Evolutionary conservation across 2,888 invertebrate genomes (phyloP).

Genomic region (Caradrina kadenii): DNA sequence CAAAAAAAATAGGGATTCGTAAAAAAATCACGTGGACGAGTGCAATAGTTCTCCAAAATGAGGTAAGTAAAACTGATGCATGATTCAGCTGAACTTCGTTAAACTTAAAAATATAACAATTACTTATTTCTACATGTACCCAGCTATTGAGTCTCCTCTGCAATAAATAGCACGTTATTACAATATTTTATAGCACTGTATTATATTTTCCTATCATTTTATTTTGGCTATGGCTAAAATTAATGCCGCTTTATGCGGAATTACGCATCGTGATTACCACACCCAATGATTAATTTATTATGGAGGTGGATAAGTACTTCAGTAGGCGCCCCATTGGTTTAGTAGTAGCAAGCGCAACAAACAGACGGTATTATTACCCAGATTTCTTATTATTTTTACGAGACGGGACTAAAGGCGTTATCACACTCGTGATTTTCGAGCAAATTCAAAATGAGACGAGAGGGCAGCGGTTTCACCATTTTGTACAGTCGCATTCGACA

Average conservation of each 20-base stretch:
- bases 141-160: constrained; percentile 4
- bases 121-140: not conserved
- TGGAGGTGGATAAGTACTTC: no score
- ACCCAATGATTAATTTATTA: no score
- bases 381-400: no score
- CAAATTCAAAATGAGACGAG: no score
- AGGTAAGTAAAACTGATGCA: constrained; percentile 44
- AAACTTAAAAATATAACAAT: not conserved
- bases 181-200: constrained; percentile 20
- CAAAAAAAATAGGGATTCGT: no score
- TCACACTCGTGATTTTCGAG: no score
- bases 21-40: no score
- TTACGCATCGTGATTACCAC: constrained; percentile 6
- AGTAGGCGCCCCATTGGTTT: not conserved
- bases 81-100: not conserved
- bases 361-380: no score
- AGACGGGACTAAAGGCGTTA: no score
- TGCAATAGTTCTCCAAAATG: not conserved
- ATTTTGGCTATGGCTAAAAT: constrained; percentile 40
- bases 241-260: constrained; percentile 9
- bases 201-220: constrained; percentile 27
- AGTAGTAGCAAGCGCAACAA: not conserved
- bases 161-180: constrained; percentile 27
- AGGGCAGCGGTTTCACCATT: no score
- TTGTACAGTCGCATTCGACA: no score